phyloP scores from a whole-genome alignment of 2,888 invertebrate genomes.

The Mesoligia furuncula region DNA sequence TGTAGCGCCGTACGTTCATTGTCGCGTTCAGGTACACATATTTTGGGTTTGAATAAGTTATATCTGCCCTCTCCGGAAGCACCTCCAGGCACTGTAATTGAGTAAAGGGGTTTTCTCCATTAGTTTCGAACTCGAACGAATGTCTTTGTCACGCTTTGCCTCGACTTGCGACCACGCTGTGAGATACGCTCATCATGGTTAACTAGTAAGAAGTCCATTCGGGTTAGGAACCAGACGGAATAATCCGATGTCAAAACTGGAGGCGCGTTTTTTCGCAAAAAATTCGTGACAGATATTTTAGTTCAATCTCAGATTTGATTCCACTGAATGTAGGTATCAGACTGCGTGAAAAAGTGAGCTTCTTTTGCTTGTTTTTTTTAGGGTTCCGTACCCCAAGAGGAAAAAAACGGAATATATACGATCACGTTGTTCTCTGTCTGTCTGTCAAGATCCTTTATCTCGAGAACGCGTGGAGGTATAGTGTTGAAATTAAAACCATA shows the following conservation, averaged over 20 bases:
- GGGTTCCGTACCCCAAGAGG: too few species aligned
- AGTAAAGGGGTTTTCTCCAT: constrained; percentile 1
- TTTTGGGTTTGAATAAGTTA: constrained; percentile 24
- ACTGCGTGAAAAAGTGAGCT: too few species aligned
- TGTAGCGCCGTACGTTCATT: constrained; percentile 48
- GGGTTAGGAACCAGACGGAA: background rate
- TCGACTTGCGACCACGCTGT: background rate
- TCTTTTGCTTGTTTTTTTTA: too few species aligned
- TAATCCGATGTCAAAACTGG: background rate
- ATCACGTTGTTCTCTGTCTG: too few species aligned
- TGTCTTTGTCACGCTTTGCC: background rate
- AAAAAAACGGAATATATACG: too few species aligned
- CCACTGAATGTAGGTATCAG: background rate
- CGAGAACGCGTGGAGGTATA: too few species aligned
- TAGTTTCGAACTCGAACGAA: background rate
- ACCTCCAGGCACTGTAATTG: constrained; percentile 35
- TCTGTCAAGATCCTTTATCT: too few species aligned
- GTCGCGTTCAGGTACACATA: constrained; percentile 12
- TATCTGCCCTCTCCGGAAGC: constrained; percentile 30
- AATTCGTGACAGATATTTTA: background rate
- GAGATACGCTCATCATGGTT: background rate
- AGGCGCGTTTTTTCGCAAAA: background rate
- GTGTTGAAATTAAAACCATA: too few species aligned
- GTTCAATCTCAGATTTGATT: background rate
- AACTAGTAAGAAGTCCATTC: background rate